phyloP scores from a whole-genome alignment of 1,140 invertebrate genomes.

The Sitobion miscanthi region DNA sequence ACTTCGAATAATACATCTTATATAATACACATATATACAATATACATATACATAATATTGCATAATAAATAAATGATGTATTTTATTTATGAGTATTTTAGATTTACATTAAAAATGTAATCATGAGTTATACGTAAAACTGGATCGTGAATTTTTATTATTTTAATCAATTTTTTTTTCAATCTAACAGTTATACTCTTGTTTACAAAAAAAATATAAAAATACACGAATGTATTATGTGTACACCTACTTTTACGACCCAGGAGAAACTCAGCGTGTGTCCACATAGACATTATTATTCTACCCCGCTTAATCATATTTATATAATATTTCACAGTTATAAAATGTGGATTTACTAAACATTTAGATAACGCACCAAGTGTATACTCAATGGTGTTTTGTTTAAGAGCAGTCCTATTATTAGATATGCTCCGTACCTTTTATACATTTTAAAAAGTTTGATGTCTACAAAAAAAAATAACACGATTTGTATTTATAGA shows the following conservation, averaged over 20 bases:
- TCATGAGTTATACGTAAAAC: not conserved
- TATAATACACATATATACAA: not conserved
- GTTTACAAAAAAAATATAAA: not conserved
- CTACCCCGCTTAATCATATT: not conserved
- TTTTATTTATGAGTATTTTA: not conserved
- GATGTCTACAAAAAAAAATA: not conserved
- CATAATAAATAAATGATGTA: too few relatives aligned
- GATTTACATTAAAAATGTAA: not conserved
- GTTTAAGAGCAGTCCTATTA: not conserved
- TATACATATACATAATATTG: not conserved
- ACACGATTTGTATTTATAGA: not conserved
- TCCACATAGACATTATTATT: constrained; percentile 18
- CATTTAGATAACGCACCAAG: not conserved
- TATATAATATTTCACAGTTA: not conserved
- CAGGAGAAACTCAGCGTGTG: constrained; percentile 1
- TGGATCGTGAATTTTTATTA: not conserved
- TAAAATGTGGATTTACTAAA: not conserved
- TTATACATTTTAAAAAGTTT: not conserved
- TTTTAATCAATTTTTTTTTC: constrained; percentile 5
- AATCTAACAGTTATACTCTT: not conserved
- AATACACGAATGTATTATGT: not conserved
- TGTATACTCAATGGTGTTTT: not conserved
- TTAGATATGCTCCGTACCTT: not conserved
- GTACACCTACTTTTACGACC: not conserved
- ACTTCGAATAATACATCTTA: not conserved